A percentile compares a stretch with the other conserved stretches of the same genome.
phyloP scores from a whole-genome alignment of 2,797 vertebrate species.

The Phataginus tricuspis region DNA sequence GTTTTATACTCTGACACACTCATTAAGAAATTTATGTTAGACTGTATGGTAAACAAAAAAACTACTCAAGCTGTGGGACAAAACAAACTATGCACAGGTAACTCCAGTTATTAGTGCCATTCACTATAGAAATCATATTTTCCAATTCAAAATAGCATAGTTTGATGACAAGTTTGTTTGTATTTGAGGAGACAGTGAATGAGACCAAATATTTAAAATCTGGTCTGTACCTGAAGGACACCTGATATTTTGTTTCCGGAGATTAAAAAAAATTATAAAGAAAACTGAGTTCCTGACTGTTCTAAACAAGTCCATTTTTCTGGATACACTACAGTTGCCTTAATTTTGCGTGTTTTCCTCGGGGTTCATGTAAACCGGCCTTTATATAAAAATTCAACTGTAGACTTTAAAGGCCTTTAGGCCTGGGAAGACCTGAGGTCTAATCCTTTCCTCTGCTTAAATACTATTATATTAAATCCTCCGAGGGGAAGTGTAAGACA shows the following conservation, averaged over 20 bases:
- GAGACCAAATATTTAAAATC: slow-evolving; percentile 12
- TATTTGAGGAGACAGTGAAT: neutral
- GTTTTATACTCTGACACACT: neutral
- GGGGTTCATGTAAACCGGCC: neutral
- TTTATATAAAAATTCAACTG: slow-evolving; percentile 14
- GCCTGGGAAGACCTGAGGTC: neutral
- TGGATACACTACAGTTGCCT: neutral
- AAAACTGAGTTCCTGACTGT: slow-evolving; percentile 6
- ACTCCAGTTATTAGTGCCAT: neutral
- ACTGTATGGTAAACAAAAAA: neutral
- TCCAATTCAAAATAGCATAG: neutral
- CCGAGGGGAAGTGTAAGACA: neutral
- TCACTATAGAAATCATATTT: slow-evolving; percentile 32
- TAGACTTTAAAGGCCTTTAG: slow-evolving; percentile 3
- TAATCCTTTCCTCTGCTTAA: neutral
- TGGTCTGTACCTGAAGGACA: neutral
- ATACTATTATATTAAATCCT: neutral
- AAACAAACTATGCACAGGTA: slow-evolving; percentile 8
- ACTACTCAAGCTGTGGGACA: neutral
- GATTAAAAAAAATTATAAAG: neutral
- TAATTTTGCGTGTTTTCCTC: neutral
- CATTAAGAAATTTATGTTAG: neutral
- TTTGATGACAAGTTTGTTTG: neutral
- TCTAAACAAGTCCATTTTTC: slow-evolving; percentile 1
- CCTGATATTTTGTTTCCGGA: neutral